These are phyloP conservation scores for Nomada goodeniana DNA, from an alignment of 2,888 invertebrate species.

Conservation along the genomic window DNA sequence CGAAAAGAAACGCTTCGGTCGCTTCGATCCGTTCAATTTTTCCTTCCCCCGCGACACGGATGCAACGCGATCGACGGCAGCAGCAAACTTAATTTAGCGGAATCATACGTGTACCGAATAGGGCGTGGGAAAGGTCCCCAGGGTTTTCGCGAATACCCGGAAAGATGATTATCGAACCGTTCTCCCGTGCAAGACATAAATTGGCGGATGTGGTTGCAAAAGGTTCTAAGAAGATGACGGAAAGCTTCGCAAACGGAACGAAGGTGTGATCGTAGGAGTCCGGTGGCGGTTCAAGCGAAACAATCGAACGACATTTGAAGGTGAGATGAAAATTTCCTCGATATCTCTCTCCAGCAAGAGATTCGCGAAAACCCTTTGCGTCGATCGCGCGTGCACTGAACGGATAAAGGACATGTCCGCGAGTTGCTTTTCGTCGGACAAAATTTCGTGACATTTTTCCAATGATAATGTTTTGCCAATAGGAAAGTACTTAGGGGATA, in stretches of 20 bases:
- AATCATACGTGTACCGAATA: conserved; percentile 36
- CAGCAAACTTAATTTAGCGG: conserved; percentile 22
- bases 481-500: conserved; percentile 12
- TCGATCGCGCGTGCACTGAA: conserved; percentile 13
- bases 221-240: background rate
- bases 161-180: background rate
- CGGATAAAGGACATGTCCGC: background rate
- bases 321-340: background rate
- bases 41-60: background rate
- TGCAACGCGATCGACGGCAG: background rate
- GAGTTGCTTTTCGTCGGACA: background rate
- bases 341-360: background rate
- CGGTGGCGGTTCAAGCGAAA: too few relatives aligned
- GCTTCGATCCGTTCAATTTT: conserved; percentile 9
- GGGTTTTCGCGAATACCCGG: background rate
- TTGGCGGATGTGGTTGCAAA: background rate
- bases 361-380: background rate
- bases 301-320: too few relatives aligned
- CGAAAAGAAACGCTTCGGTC: conserved; percentile 1
- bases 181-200: background rate
- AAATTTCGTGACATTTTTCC: conserved; percentile 13
- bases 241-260: background rate
- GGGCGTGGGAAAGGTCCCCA: conserved; percentile 35
- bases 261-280: too few relatives aligned
- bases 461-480: conserved; percentile 20